These are phyloP conservation scores for Xylocampa areola DNA, from an alignment of 2,888 invertebrate genomes.

Conservation along the genomic window DNA sequence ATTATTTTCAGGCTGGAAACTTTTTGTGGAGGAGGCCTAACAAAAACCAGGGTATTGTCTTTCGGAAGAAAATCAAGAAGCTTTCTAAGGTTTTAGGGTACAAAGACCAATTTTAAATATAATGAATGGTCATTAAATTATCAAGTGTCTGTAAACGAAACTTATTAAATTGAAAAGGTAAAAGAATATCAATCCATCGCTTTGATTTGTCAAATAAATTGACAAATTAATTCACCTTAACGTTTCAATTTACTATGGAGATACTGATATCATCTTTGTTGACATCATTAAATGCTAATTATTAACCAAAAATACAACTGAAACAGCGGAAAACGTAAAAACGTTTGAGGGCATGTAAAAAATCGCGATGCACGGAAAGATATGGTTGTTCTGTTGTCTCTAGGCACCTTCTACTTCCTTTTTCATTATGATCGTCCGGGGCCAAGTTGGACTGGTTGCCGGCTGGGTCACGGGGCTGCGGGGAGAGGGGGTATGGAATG, in stretches of 20 bases:
- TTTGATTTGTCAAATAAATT: too few relatives aligned
- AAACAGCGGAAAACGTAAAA: constrained; percentile 9
- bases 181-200: too few relatives aligned
- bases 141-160: too few relatives aligned
- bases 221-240: too few relatives aligned
- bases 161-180: too few relatives aligned
- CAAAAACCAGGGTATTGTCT: constrained; percentile 15
- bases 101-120: constrained; percentile 21
- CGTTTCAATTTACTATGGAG: constrained; percentile 23
- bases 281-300: constrained; percentile 24
- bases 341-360: constrained; percentile 44
- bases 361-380: constrained; percentile 45
- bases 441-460: constrained; percentile 38
- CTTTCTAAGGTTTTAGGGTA: neutral
- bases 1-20: constrained; percentile 1
- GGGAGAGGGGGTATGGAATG: constrained; percentile 50
- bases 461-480: constrained; percentile 52
- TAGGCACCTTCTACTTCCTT: constrained; percentile 53
- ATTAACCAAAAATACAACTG: constrained; percentile 23
- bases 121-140: too few relatives aligned
- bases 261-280: too few relatives aligned
- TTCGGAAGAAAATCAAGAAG: constrained; percentile 23
- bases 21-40: constrained; percentile 6
- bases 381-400: constrained; percentile 47
- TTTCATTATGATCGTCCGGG: constrained; percentile 58